A percentile compares a stretch with the other conserved stretches of the same genome.
phyloP scores from a whole-genome alignment of 2,888 invertebrate species.

The Cephus pulcher region DNA sequence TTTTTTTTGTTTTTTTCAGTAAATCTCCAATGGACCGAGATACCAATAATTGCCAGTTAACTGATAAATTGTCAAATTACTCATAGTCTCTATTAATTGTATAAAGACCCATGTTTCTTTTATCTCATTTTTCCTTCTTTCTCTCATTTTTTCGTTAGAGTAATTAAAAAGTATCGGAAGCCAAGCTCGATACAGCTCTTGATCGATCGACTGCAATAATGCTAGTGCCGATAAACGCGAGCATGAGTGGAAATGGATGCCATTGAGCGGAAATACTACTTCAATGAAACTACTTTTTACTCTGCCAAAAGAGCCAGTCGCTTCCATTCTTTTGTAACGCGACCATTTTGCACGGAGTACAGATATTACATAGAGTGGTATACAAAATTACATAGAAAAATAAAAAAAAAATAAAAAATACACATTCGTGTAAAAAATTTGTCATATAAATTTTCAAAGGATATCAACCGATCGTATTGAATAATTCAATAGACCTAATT shows the following conservation, averaged over 20 bases:
- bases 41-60: neutral
- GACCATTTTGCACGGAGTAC: neutral
- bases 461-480: neutral
- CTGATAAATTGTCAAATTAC: neutral
- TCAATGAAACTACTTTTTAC: neutral
- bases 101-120: neutral
- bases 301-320: neutral
- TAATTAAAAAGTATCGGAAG: constrained; percentile 45
- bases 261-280: neutral
- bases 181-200: constrained; percentile 18
- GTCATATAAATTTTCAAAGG: neutral
- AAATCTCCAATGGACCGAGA: neutral
- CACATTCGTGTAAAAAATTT: neutral
- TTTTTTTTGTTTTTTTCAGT: neutral
- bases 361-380: neutral
- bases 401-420: constrained; percentile 5
- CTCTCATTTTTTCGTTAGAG: neutral
- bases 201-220: neutral
- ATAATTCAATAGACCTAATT: neutral
- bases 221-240: neutral
- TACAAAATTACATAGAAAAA: neutral
- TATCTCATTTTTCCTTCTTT: neutral
- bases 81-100: neutral
- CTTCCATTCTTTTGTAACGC: neutral
- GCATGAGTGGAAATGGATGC: neutral